phyloP scores from a whole-genome alignment of 2,888 invertebrate genomes.

The Horisme vitalbata region DNA sequence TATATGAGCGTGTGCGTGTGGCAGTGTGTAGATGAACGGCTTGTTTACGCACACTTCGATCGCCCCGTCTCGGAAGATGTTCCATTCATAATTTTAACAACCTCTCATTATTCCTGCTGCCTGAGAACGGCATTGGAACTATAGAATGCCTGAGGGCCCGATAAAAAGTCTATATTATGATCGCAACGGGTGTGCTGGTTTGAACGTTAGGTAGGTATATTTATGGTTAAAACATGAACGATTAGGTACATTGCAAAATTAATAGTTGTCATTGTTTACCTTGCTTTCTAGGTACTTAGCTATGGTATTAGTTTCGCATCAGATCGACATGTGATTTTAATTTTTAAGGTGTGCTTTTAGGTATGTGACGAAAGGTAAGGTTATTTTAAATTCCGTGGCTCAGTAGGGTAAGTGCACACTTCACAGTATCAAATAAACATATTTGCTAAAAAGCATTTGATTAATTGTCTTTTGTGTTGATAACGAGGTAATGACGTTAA shows the following conservation, averaged over 20 bases:
- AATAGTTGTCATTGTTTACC: background rate
- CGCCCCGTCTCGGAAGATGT: slow-evolving; percentile 53
- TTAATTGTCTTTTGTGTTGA: background rate
- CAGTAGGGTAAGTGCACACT: background rate
- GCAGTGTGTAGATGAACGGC: slow-evolving; percentile 30
- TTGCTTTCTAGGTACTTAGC: no score
- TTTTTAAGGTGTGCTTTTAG: no score
- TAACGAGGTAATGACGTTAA: background rate
- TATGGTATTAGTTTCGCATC: no score
- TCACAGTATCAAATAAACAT: background rate
- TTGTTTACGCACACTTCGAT: slow-evolving; percentile 46
- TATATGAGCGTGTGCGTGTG: slow-evolving; percentile 35
- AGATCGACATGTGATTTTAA: no score
- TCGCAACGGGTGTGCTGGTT: slow-evolving; percentile 26
- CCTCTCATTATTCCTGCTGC: slow-evolving; percentile 68
- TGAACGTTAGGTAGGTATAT: slow-evolving; percentile 6
- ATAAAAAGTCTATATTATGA: slow-evolving; percentile 46
- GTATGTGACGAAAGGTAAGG: no score
- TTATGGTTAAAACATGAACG: slow-evolving; percentile 1
- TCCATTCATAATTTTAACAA: slow-evolving; percentile 80
- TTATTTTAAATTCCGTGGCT: no score
- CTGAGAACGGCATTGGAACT: slow-evolving; percentile 58
- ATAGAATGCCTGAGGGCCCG: slow-evolving; percentile 50
- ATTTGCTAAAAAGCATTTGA: background rate
- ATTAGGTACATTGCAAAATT: slow-evolving; percentile 1